Base-by-base conservation (phyloP, 2,797 vertebrate species). In the Helostoma temminkii region DNA sequence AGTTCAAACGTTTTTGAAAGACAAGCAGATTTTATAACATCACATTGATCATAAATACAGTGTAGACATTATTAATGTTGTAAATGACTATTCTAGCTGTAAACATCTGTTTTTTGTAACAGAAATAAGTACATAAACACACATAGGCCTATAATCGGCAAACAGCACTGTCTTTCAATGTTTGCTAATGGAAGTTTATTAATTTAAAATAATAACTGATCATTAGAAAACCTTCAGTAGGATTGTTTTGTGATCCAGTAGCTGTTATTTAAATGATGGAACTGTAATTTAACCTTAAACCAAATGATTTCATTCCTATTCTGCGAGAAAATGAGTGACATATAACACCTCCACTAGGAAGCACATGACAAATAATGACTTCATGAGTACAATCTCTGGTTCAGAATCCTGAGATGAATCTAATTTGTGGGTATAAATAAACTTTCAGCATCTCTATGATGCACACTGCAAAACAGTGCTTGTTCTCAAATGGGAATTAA, bases 401-500 rank as follows among this genome's bases (percentile, higher is more conserved):
- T 72, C 58, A 37, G 59, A 57, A 74, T 73, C 39, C 8, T 36
- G 43, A 36, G 49, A 47, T 52, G 30, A 60, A 70, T 72, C 21
- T 30, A 53, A 60, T 67, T 76, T 74, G 42, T 41, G 30, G 39
- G 24, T 63, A 65, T 58, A 65, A 77, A 82, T 67, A 72, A 68
- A 74, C 73, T 71, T 34, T 7, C 30, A 30, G 67, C 76, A 73
- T 73, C 66, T 54, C 57, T 61, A 43, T 16, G 58, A 75, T 14
- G 49, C 56, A 56, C 49, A 46, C 64, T 62, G 71, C 62, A 60
- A 77, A 74, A 63, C 26, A 36, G 63, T 34, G 55, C 47, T 56
- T 58, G 59, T 71, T 65, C 68, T 74, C 70, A 57, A 46, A 75
- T 53, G 71, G 64, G 76, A 85, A 89, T 82, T 74, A 76, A 80